Conservation (phyloP, 2,888 invertebrate species). For the Dorcus parallelipipedus region DNA sequence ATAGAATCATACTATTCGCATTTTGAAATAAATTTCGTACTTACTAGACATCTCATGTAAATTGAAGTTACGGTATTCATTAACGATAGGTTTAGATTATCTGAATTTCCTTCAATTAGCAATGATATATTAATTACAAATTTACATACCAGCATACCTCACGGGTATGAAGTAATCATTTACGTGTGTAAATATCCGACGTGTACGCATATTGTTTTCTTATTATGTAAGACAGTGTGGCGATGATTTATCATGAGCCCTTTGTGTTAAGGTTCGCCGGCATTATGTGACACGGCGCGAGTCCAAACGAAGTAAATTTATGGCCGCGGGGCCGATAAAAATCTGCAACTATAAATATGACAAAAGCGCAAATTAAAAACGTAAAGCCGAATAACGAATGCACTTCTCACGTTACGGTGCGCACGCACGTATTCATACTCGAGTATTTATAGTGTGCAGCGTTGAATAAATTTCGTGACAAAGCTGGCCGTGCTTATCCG, state of each 20-base stretch:
- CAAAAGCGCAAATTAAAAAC: conserved; percentile 23
- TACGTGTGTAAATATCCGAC: background rate
- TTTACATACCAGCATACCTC: conserved; percentile 1
- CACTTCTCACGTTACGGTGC: conserved; percentile 11
- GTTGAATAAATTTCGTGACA: conserved; percentile 13
- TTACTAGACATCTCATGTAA: too few species aligned
- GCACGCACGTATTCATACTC: conserved; percentile 11
- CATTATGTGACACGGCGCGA: background rate
- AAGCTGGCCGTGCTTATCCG: background rate
- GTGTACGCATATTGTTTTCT: background rate
- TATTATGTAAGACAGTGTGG: background rate
- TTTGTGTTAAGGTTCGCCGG: background rate
- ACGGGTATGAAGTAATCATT: background rate
- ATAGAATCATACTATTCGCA: too few species aligned
- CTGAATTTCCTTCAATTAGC: conserved; percentile 7
- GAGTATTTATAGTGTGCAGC: conserved; percentile 9
- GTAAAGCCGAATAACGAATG: conserved; percentile 19
- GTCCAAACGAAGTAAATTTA: conserved; percentile 20
- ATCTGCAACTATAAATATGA: conserved; percentile 24
- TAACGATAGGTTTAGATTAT: too few species aligned
- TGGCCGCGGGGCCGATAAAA: conserved; percentile 14
- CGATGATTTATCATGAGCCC: conserved; percentile 4
- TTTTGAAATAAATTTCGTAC: too few species aligned
- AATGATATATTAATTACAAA: conserved; percentile 13
- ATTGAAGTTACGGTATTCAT: too few species aligned